A percentile compares a stretch with the other conserved stretches of the same genome.
These are phyloP conservation scores for Euproctis similis DNA, from an alignment of 2,888 invertebrate species.

Conservation along the genomic window DNA sequence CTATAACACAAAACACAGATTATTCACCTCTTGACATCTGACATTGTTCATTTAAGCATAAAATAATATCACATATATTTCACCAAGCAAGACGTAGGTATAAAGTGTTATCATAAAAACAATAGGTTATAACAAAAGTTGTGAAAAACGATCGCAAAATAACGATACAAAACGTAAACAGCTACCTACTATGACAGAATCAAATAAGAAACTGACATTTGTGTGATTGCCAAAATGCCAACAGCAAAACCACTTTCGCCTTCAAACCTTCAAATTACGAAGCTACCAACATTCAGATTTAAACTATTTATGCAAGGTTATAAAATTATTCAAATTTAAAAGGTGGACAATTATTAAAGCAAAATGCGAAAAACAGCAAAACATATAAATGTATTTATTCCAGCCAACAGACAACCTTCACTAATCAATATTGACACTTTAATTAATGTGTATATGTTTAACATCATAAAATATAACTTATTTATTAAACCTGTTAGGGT, in stretches of 20 bases:
- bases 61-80: slow-evolving; percentile 47
- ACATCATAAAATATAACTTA: too few relatives aligned
- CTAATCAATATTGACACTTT: too few relatives aligned
- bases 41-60: slow-evolving; percentile 53
- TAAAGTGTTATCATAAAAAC: slow-evolving; percentile 64
- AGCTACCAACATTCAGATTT: slow-evolving; percentile 23
- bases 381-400: too few relatives aligned
- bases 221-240: slow-evolving; percentile 51
- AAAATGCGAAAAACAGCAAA: too few relatives aligned
- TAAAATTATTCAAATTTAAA: too few relatives aligned
- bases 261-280: too few relatives aligned
- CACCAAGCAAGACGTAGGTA: slow-evolving; percentile 45
- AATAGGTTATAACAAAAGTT: slow-evolving; percentile 67
- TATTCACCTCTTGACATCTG: slow-evolving; percentile 75
- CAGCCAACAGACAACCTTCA: too few relatives aligned
- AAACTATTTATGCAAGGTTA: too few relatives aligned
- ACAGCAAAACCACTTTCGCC: slow-evolving; percentile 57
- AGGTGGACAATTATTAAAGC: too few relatives aligned
- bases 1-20: slow-evolving; percentile 64
- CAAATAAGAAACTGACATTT: slow-evolving; percentile 55
- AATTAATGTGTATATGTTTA: too few relatives aligned
- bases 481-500: too few relatives aligned
- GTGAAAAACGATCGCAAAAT: slow-evolving; percentile 71
- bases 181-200: slow-evolving; percentile 72
- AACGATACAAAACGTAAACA: slow-evolving; percentile 74